Percentiles rank a stretch among this genome's conserved stretches.
phyloP scores from a whole-genome alignment of 2,888 invertebrate species.

The Lymantria dispar region DNA sequence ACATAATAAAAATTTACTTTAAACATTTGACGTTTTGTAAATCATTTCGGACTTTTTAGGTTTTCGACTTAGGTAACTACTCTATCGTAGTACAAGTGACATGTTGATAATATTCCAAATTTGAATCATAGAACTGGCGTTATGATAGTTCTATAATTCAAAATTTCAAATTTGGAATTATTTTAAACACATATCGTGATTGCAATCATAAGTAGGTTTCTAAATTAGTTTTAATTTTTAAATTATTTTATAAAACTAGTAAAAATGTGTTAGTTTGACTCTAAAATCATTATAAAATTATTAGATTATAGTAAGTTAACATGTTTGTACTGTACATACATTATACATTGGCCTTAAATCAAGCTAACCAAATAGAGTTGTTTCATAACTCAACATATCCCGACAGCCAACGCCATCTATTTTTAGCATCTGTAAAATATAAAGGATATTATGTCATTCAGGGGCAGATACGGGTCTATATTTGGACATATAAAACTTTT shows the following conservation, averaged over 20 bases:
- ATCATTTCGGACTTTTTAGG: conserved; percentile 26
- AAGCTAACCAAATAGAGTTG: background rate
- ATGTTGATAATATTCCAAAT: no score
- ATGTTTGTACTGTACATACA: background rate
- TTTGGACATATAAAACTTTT: conserved; percentile 4
- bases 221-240: no score
- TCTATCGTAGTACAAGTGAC: conserved; percentile 14
- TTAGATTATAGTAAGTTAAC: no score
- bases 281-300: no score
- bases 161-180: no score
- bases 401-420: conserved; percentile 19
- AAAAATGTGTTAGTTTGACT: no score
- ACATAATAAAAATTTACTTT: conserved; percentile 63
- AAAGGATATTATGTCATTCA: conserved; percentile 16
- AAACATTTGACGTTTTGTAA: conserved; percentile 43
- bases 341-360: background rate
- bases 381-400: conserved; percentile 5
- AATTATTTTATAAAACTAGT: no score
- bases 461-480: background rate
- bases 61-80: conserved; percentile 25
- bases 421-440: conserved; percentile 15
- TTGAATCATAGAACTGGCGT: no score
- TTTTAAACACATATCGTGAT: no score
- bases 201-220: no score
- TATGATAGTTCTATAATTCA: no score